These are phyloP conservation scores for Nasonovia ribisnigri DNA, from an alignment of 2,888 invertebrate genomes.

Conservation along the genomic window DNA sequence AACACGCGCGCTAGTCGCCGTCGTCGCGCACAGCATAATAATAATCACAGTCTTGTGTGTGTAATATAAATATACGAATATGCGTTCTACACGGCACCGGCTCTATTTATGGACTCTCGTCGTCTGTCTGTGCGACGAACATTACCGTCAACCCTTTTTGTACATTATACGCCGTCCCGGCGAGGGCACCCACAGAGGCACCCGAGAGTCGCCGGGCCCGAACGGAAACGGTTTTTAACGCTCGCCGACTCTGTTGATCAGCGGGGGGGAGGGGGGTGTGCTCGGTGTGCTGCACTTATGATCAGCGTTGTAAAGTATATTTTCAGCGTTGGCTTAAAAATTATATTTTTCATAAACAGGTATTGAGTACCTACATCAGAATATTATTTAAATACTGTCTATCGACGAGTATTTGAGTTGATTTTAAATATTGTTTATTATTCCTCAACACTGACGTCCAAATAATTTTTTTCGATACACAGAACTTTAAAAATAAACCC, in stretches of 20 bases:
- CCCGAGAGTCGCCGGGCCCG: slow-evolving; percentile 29
- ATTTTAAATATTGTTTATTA: too few species aligned
- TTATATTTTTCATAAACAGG: too few species aligned
- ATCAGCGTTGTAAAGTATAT: background rate
- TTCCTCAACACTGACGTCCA: background rate
- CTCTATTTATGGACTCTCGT: slow-evolving; percentile 59
- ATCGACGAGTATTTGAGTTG: background rate
- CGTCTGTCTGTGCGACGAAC: slow-evolving; percentile 37
- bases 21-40: background rate
- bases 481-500: background rate
- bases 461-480: background rate
- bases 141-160: slow-evolving; percentile 53
- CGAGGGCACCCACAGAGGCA: background rate
- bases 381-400: background rate
- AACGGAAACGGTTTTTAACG: slow-evolving; percentile 55
- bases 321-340: background rate
- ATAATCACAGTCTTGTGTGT: background rate
- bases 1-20: background rate
- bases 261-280: background rate
- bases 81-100: background rate
- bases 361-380: too few species aligned
- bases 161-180: background rate
- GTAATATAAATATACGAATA: background rate
- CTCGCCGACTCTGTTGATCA: background rate
- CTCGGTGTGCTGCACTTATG: background rate